phyloP scores from a whole-genome alignment of 2,113 vertebrate genomes.

The Piaya cayana region DNA sequence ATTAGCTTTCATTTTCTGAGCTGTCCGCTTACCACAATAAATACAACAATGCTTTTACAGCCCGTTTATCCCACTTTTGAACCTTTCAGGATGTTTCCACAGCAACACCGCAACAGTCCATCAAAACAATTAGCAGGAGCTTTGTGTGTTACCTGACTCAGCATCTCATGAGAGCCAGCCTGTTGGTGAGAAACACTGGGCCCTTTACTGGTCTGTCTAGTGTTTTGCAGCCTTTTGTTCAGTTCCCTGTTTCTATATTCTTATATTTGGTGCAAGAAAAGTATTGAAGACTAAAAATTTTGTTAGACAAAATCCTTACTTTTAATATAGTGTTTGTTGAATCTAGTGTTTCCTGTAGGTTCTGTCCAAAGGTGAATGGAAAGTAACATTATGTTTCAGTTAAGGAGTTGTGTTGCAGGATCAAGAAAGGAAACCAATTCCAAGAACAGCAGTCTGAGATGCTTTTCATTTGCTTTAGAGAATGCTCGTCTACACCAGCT shows the following conservation, averaged over 20 bases:
- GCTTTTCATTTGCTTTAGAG: neutral
- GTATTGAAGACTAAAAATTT: neutral
- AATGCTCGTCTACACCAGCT: neutral
- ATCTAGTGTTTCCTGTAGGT: neutral
- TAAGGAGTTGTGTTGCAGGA: neutral
- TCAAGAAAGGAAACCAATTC: neutral
- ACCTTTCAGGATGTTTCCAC: neutral
- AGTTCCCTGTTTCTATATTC: neutral
- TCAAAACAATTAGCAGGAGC: neutral
- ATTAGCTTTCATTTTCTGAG: constrained; percentile 22
- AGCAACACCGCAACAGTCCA: neutral
- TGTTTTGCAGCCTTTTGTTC: neutral
- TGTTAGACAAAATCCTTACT: neutral
- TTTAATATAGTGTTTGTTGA: neutral
- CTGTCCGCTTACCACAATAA: neutral
- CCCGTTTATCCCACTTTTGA: neutral
- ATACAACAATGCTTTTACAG: neutral
- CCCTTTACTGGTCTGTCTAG: neutral
- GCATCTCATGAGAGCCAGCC: neutral
- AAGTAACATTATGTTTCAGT: neutral
- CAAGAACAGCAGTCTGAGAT: accelerated
- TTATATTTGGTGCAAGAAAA: neutral
- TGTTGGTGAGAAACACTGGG: neutral
- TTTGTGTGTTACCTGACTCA: neutral
- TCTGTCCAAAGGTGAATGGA: neutral